A percentile compares a stretch with the other conserved stretches of the same genome.
Evolutionary conservation across 2,113 vertebrate species (phyloP).

Genomic region (Sminthopsis crassicaudata): DNA sequence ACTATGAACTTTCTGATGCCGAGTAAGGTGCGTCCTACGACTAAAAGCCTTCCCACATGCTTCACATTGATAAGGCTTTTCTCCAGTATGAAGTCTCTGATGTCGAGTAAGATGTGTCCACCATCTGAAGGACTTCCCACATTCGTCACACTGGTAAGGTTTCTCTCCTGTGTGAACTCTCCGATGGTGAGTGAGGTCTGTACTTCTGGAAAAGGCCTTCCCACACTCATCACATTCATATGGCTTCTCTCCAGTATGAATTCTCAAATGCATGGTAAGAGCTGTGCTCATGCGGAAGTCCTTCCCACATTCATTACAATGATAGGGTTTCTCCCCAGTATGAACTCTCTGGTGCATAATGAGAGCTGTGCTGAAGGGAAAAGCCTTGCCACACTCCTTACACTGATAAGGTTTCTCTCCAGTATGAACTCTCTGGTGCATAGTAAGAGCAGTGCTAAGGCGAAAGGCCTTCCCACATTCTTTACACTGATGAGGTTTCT

Average conservation of each 20-base stretch:
- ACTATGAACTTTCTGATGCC: background rate
- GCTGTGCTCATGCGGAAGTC: background rate
- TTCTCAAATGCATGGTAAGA: background rate
- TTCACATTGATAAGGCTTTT: background rate
- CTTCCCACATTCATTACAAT: background rate
- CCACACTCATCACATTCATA: background rate
- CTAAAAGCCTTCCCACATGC: background rate
- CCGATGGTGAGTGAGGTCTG: background rate
- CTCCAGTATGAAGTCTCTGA: slow-evolving; percentile 1
- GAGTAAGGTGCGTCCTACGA: background rate
- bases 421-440: background rate
- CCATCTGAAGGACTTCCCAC: background rate
- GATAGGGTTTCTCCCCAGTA: background rate
- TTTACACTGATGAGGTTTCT: background rate
- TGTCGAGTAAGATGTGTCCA: background rate
- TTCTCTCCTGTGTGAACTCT: background rate
- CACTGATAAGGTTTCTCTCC: background rate
- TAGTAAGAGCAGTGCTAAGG: background rate
- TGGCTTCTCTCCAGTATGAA: background rate
- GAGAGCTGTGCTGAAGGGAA: background rate
- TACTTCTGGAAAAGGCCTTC: background rate
- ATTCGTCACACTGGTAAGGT: background rate
- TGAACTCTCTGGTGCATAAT: background rate
- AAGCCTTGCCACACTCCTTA: background rate
- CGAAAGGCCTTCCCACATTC: slow-evolving; percentile 1